Evolutionary conservation across 2,113 vertebrate species (phyloP).

Genomic region (Amia ocellicauda): DNA sequence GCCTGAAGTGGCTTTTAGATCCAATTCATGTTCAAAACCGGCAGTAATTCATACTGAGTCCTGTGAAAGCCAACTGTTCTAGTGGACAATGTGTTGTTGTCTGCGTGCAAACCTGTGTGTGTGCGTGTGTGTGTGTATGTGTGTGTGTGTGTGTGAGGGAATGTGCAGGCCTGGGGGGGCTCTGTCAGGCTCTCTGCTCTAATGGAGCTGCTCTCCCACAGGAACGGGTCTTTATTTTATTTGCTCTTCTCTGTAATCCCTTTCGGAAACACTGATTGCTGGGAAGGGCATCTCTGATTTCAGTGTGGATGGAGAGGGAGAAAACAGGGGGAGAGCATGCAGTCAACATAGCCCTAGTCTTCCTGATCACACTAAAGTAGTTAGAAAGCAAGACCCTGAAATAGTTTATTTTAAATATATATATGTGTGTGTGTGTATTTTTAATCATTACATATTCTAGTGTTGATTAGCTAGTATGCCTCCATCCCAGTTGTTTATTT

Average conservation of each 20-base stretch:
- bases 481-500: too few relatives aligned
- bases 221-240: conserved; percentile 35
- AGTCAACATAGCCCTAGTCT: too few relatives aligned
- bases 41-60: background rate
- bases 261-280: conserved; percentile 34
- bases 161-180: conserved; percentile 11
- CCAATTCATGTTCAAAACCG: too few relatives aligned
- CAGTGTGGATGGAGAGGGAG: conserved; percentile 5
- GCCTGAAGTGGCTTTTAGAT: too few relatives aligned
- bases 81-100: background rate
- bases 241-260: conserved; percentile 36
- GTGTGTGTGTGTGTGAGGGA: conserved; percentile 13
- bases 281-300: conserved; percentile 37
- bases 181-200: background rate
- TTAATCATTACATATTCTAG: too few relatives aligned
- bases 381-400: too few relatives aligned
- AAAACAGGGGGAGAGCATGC: background rate
- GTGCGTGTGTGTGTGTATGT: background rate
- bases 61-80: too few relatives aligned
- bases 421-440: too few relatives aligned
- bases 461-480: too few relatives aligned
- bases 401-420: too few relatives aligned
- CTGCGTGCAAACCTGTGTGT: background rate
- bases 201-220: conserved; percentile 15
- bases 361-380: too few relatives aligned